These are phyloP conservation scores for Oncorhynchus clarkii DNA, from an alignment of 2,113 vertebrate genomes.

Conservation along the genomic window DNA sequence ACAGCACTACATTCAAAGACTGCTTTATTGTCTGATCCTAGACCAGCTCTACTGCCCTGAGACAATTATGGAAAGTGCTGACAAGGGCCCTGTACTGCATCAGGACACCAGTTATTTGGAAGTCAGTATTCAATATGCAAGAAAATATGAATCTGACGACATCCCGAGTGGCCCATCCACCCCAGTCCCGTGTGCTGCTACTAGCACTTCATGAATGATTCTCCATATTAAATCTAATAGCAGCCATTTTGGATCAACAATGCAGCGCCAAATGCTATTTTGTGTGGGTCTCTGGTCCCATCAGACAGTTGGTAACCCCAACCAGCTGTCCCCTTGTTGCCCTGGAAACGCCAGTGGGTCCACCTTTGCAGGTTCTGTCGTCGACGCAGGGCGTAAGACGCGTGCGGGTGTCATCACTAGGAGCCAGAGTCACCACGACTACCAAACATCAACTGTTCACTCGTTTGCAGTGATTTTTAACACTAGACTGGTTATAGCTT, in stretches of 20 bases:
- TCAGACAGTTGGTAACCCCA: constrained; percentile 87
- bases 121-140: neutral
- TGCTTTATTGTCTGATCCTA: too few relatives aligned
- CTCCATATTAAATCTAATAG: too few relatives aligned
- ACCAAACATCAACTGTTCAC: too few relatives aligned
- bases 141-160: too few relatives aligned
- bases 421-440: constrained; percentile 27
- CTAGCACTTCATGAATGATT: too few relatives aligned
- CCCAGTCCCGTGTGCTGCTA: too few relatives aligned
- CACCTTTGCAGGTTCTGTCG: constrained; percentile 87
- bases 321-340: constrained; percentile 74
- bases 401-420: constrained; percentile 72
- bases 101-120: neutral
- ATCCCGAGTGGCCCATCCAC: too few relatives aligned
- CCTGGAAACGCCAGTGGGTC: constrained; percentile 84
- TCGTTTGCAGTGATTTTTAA: too few relatives aligned
- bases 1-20: too few relatives aligned
- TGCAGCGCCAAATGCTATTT: neutral
- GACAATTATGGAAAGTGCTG: too few relatives aligned
- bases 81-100: neutral
- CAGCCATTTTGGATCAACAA: neutral
- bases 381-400: constrained; percentile 75
- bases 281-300: constrained; percentile 33
- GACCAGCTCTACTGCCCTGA: too few relatives aligned
- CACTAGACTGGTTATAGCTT: too few relatives aligned